Evolutionary conservation across 1,140 invertebrate genomes (phyloP), one percentile per base, ranked within the genome.

Genomic region (Drosophila setifemur): DNA sequence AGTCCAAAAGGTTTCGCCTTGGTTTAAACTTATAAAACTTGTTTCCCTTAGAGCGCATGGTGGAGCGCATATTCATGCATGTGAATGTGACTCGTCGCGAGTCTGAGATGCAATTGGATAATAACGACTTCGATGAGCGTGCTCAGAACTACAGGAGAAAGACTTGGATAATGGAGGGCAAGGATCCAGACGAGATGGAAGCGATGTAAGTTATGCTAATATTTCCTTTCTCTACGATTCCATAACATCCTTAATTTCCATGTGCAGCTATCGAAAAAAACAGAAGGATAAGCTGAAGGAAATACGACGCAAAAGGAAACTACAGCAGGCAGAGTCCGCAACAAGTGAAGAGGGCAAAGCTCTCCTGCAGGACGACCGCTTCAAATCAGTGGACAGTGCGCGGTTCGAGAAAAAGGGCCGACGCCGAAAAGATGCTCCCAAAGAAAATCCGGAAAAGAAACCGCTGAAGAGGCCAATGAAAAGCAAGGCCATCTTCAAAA

Each of bases 91-190:
- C 96, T 0, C 95, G 96, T 77, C 92, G 97, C 42, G 97, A 99
- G 91, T 96, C 97, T 4, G 96, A 98, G 90, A 97, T 99, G 42
- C 94, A 94, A 85, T 91, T 99, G 16, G 97, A 99, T 83, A 96
- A 98, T 90, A 94, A 94, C 67, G 96, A 98, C 87, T 98, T 98
- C 90, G 96, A 96, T 87, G 96, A 98, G 89, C 94, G 95, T 54
- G 96, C 95, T 75, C 92, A 94, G 68, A 97, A 97, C 45, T 97
- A 98, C 91, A 95, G 97, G 77, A 92, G 95, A 54, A 99, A 98
- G 89, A 93, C 96, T 48, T 93, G 97, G 90, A 95, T 98, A 54
- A 88, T 97, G 71, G 94, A 97, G 78, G 97, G 96, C 21, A 94
- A 95, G 68, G 94, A 96, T 91, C 95, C 95, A 0, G 95, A 97